A percentile compares a stretch with the other conserved stretches of the same genome.
Conservation (phyloP, 2,797 vertebrate genomes). For the Melanotaenia boesemani region DNA sequence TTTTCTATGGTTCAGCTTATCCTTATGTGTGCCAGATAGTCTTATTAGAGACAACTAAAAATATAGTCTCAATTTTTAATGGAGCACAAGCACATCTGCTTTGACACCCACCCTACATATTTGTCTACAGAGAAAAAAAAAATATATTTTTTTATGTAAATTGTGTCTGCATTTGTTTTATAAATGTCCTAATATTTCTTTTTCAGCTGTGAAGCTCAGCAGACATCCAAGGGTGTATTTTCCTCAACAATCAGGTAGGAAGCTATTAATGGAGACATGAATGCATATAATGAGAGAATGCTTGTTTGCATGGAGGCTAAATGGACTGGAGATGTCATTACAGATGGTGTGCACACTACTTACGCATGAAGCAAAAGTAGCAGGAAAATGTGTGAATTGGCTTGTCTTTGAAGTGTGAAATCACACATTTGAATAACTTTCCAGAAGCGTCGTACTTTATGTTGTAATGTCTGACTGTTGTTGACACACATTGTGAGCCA, state of each 20-base stretch:
- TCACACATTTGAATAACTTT: constrained; percentile 9
- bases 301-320: background rate
- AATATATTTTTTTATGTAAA: background rate
- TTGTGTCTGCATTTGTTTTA: constrained; percentile 18
- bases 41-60: constrained; percentile 30
- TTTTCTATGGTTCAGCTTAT: constrained; percentile 24
- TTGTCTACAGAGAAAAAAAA: background rate
- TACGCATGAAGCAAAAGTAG: background rate
- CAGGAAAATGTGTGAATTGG: constrained; percentile 21
- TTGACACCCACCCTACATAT: constrained; percentile 1
- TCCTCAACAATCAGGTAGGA: constrained; percentile 74
- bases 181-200: constrained; percentile 42
- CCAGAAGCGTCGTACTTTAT: background rate
- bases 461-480: background rate
- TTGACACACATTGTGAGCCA: background rate
- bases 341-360: constrained; percentile 26
- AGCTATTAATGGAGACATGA: background rate
- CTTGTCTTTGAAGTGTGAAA: constrained; percentile 22
- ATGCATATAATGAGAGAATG: background rate
- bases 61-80: constrained; percentile 1
- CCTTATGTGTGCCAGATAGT: constrained; percentile 23
- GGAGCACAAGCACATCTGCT: background rate
- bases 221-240: constrained; percentile 60
- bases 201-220: constrained; percentile 78
- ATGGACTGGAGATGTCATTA: constrained; percentile 4